Base-by-base conservation (phyloP, 1,140 invertebrate species). In the Drosophila neocordata region DNA sequence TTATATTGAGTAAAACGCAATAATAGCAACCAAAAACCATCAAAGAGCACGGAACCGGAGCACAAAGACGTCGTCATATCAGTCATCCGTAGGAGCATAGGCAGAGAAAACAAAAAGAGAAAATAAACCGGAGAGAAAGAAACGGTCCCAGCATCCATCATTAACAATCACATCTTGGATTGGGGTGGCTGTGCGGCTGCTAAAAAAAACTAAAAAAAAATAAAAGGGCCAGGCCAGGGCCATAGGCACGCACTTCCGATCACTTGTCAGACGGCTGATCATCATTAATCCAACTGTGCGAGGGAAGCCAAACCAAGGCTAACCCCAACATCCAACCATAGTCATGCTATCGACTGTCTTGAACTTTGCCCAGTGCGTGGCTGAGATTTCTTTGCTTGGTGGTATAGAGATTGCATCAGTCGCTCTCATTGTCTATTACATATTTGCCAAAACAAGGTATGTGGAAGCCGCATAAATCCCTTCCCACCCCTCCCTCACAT, bases 361-460 rank as follows among this genome's bases (percentile, higher is more conserved):
- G 69, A 74, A 89, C 76, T 89, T 91, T 77, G 78, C 73, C 63
- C 90, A 91, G 67, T 75, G 83, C 51, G 80, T 88, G 59, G 77
- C 88, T 55, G 89, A 87, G 62, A 84, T 91, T 75, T 91, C 88
- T 35, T 57, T 91, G 73, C 77, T 91, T n/a, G 90, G 90, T 15
- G 82, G 83, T 73, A 79, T 91, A 48, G 90, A 91, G 76, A 88
- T 80, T 56, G 84, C 87, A 69, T 91, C 90, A 60, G 79, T 90
- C 48, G 87, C 82, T 52, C 73, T 91, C 27, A 76, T 91, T 69
- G 67, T 91, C 13, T 91, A 91, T 68, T 91, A 88, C 59, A 73
- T 91, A 59, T 91, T 89, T 66, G 84, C 90, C 34, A 91, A 90
- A 67, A 91, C 90, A 60, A 91, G 90, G 90, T 91, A 73, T 83